Percentiles rank a stretch among this genome's conserved stretches.
Evolutionary conservation across 1,140 invertebrate species (phyloP).

Genomic region (Rhopalosiphum padi): DNA sequence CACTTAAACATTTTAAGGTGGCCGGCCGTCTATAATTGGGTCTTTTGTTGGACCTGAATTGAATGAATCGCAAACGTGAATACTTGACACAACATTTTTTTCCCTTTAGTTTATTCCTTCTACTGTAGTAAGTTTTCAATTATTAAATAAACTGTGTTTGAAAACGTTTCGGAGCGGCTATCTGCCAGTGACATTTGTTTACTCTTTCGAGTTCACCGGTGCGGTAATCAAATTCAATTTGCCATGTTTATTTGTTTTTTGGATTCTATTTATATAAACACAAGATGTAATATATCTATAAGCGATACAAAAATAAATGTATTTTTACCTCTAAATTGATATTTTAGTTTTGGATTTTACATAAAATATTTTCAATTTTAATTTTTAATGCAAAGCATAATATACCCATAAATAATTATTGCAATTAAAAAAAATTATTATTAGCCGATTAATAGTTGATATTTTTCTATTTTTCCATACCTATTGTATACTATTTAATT

Average conservation of each 20-base stretch:
- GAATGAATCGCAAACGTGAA: conserved; percentile 49
- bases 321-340: background rate
- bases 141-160: conserved; percentile 53
- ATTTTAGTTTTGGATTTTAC: background rate
- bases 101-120: conserved; percentile 33
- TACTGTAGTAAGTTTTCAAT: conserved; percentile 52
- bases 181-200: conserved; percentile 56
- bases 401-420: background rate
- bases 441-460: no score
- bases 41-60: conserved; percentile 54
- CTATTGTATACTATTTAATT: background rate
- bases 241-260: conserved; percentile 51
- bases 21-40: conserved; percentile 37
- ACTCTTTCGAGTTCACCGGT: conserved; percentile 56
- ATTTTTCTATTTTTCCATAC: background rate
- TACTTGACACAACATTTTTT: conserved; percentile 47
- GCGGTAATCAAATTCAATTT: conserved; percentile 57
- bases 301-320: background rate
- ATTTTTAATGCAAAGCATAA: background rate
- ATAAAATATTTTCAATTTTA: background rate
- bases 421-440: no score
- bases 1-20: conserved; percentile 16
- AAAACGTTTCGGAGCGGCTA: conserved; percentile 42
- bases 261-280: conserved; percentile 28
- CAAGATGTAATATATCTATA: background rate